Evolutionary conservation across 2,888 invertebrate genomes (phyloP).

Genomic region (Odiellus spinosus): DNA sequence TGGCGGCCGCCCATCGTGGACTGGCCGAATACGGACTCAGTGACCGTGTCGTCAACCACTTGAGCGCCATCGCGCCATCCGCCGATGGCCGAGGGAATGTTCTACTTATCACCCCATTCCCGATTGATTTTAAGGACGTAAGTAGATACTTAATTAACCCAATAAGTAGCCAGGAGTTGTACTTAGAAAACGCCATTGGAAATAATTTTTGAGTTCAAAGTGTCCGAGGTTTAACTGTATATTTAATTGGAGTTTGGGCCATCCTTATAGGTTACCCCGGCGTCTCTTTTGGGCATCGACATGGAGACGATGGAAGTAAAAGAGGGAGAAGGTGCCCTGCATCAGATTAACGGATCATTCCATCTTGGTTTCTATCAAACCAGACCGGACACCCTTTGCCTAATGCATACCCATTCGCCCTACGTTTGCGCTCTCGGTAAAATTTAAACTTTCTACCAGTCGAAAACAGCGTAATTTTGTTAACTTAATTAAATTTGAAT

Average conservation of each 20-base stretch:
- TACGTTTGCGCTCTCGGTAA: conserved; percentile 20
- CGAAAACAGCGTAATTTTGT: neutral
- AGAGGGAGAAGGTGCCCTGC: conserved; percentile 17
- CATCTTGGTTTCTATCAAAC: conserved; percentile 17
- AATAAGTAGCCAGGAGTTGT: too few relatives aligned
- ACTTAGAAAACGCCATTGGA: too few relatives aligned
- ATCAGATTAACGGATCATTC: conserved; percentile 17
- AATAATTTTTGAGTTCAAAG: too few relatives aligned
- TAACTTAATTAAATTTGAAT: neutral
- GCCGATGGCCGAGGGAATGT: conserved; percentile 14
- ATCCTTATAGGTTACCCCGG: conserved; percentile 6
- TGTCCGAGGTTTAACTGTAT: too few relatives aligned
- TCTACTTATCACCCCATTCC: conserved; percentile 19
- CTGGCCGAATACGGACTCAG: conserved; percentile 17
- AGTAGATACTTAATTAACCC: neutral
- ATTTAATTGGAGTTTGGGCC: too few relatives aligned
- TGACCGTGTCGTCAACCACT: conserved; percentile 21
- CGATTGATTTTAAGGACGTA: conserved; percentile 20
- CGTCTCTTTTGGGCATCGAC: conserved; percentile 8
- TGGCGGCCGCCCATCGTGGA: conserved; percentile 15
- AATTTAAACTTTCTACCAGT: conserved; percentile 1
- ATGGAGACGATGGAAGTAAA: conserved; percentile 10
- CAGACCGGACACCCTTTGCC: conserved; percentile 12
- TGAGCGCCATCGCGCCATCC: conserved; percentile 18
- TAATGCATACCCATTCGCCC: conserved; percentile 21